Evolutionary conservation across 2,113 vertebrate species (phyloP), one percentile per base, ranked within the genome.

Genomic region (Rhineura floridana): DNA sequence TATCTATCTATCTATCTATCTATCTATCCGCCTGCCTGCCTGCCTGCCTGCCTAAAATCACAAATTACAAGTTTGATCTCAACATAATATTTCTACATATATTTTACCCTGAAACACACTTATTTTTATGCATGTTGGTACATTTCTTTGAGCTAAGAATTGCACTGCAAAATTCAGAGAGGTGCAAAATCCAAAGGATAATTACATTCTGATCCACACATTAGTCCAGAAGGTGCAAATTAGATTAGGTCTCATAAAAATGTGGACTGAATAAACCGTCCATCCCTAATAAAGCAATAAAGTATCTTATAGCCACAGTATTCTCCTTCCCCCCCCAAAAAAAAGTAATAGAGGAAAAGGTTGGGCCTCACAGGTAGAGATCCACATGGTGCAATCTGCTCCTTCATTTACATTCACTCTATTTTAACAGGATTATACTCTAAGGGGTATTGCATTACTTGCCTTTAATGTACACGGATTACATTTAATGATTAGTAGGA

Each of bases 351-450:
- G 19, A 19, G 19, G 30, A 21, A 62, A 63, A 63, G 52, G 44
- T 75, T 62, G 46, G 69, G 2, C 30, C 55, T 75, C 4, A 3
- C 50, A 72, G 46, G 39, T 13, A 36, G 30, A 28, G 46, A 77
- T 39, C 81, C 44, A 39, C 52, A 50, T 48, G 42, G 72, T 10
- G 11, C 62, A 78, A 17, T 84, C 33, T 55, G 55, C n/a, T 77
- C 12, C 75, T 84, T 88, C 28, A 48, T 59, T 88, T 69, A 77
- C 52, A 69, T 84, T n/a, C 81, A 70, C 50, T 42, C 79, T 67
- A 79, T 84, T 78, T 70, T 79, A 79, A 79, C 39, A 88, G 73
- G 39, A 78, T 70, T 78, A 78, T 55, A 44, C 73, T 59, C 81
- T 42, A 83, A 77, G n/a, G 15, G 46, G 23, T 52, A 52, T 77